A percentile compares a stretch with the other conserved stretches of the same genome.
These are phyloP conservation scores for Rhadina sibilatrix DNA, from an alignment of 2,113 vertebrate species.

Conservation along the genomic window DNA sequence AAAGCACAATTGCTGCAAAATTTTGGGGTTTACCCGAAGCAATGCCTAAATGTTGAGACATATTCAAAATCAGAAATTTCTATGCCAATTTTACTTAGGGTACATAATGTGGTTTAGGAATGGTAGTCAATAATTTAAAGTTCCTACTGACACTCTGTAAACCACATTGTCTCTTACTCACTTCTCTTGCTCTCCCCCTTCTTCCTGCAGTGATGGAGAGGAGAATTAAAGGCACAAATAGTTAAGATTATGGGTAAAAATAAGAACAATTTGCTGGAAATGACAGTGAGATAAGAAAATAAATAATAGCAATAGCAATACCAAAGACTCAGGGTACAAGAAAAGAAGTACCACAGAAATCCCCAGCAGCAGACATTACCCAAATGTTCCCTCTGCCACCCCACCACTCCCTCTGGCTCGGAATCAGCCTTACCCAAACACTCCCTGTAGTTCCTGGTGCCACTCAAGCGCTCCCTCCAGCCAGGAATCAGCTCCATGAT, in stretches of 20 bases:
- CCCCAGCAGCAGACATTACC: neutral
- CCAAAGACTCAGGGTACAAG: neutral
- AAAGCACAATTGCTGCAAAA: rapidly evolving
- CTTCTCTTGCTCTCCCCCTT: neutral
- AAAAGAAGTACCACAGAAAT: neutral
- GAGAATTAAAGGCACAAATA: neutral
- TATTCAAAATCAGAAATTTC: neutral
- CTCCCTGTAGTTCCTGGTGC: neutral
- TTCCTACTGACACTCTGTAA: neutral
- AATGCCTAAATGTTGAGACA: neutral
- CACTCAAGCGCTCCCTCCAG: neutral
- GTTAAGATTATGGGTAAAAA: neutral
- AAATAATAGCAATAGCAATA: neutral
- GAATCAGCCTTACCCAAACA: too few species aligned
- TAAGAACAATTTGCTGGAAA: neutral
- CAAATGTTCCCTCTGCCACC: neutral
- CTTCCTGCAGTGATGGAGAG: neutral
- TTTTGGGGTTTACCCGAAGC: rapidly evolving
- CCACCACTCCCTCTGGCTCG: rapidly evolving
- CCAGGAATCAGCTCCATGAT: neutral
- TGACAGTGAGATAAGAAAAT: neutral
- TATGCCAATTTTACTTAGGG: neutral
- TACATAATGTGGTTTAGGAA: neutral
- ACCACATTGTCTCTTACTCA: neutral
- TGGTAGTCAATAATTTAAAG: neutral